A percentile compares a stretch with the other conserved stretches of the same genome.
Conservation (phyloP, 2,797 vertebrate species). For the Onychomys arenicola region DNA sequence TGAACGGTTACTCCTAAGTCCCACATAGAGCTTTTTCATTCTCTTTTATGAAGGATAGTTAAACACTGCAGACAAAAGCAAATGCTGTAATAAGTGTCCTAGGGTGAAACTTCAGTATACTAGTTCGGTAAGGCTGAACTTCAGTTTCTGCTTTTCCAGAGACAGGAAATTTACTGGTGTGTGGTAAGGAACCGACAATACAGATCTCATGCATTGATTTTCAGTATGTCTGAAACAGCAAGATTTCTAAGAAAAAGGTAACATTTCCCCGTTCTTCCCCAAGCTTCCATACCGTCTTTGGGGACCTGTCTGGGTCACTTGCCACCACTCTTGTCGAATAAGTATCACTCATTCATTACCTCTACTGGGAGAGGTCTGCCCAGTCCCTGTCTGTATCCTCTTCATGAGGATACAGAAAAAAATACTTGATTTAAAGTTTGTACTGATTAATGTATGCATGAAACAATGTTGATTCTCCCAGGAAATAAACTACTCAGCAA, state of each 20-base stretch:
- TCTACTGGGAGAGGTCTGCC: neutral
- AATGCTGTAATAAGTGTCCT: neutral
- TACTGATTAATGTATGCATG: constrained; percentile 61
- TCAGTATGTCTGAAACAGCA: neutral
- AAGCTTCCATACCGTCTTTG: neutral
- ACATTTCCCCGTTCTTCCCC: neutral
- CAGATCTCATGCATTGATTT: neutral
- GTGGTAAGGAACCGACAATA: neutral
- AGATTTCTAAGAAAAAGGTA: neutral
- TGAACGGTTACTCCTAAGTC: neutral
- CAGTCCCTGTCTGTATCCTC: neutral
- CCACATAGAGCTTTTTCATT: neutral
- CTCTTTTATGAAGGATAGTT: neutral
- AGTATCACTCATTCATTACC: rapidly evolving
- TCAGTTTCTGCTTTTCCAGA: neutral
- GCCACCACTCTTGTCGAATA: too few species aligned
- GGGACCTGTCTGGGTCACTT: neutral
- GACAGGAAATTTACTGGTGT: neutral
- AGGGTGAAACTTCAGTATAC: neutral
- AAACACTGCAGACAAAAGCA: constrained; percentile 12
- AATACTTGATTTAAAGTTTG: constrained; percentile 71
- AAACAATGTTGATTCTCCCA: constrained; percentile 55
- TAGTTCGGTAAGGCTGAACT: neutral
- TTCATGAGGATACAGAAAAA: constrained; percentile 23
- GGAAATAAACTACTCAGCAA: constrained; percentile 63